Base-by-base conservation (phyloP, 1,140 invertebrate species). In the Danaus plexippus region DNA sequence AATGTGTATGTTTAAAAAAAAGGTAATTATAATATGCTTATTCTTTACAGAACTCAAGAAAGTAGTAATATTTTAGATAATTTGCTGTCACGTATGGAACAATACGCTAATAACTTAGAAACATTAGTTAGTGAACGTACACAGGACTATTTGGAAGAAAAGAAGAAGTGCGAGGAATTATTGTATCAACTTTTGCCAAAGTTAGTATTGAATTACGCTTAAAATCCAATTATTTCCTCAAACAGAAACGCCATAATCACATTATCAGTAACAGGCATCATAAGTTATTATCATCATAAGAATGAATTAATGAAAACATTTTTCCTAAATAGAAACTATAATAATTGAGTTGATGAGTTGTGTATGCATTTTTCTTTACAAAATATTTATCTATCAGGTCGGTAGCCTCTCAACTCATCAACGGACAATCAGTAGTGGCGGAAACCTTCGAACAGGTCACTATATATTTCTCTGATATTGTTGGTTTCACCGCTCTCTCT, bases 81-180 rank as follows among this genome's bases (percentile, higher is more conserved):
- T 88, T 89, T 99, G 40, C 88, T 99, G 11, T 94, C 96, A 41
- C 94, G 97, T 55, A 99, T 99, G 98, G 98, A 99, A 83, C 96
- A 98, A 79, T 99, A 99, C 76, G 97, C 98, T 2, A 98, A 97
- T 84, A 99, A 99, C 84, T 91, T 99, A 73, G 98, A 99, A 88
- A 91, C 93, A 9, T 88, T 99, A 47, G 98, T 99, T 0, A 95
- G 97, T 74, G 97, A 99, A 82, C 89, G 98, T 63, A 99, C 98
- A 0, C 93, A 95, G 54, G 97, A 98, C 80, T 98, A 98, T 81
- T 90, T 98, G 53, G 97, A 98, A 70, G 96, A 99, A 85, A 99
- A 99, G 87, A 92, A 96, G 60, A 98, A 97, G 88, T 98, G 97
- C 67, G 98, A 99, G 85, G 96, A 98, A 72, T 88, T 99, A 2